Evolutionary conservation across 2,797 vertebrate species (phyloP).

Genomic region (Phylloscopus collybita): DNA sequence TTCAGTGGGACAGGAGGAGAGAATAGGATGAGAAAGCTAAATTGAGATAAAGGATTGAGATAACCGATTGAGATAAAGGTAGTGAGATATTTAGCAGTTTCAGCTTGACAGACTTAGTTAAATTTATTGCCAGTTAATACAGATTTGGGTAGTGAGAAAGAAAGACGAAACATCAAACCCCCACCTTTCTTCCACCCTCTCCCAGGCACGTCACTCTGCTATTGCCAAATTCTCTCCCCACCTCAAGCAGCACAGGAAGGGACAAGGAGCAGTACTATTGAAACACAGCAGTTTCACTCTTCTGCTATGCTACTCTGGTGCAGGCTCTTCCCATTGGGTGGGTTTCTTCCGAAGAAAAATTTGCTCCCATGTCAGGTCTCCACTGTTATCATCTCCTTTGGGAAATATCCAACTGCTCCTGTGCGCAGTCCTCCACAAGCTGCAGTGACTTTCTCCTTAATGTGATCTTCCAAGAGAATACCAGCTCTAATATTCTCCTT

Average conservation of each 20-base stretch:
- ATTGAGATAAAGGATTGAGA: background rate
- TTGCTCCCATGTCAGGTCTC: background rate
- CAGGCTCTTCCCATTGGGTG: fast-evolving
- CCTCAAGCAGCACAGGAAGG: fast-evolving
- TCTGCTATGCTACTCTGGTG: background rate
- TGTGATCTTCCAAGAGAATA: background rate
- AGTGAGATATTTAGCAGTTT: background rate
- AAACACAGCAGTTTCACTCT: background rate
- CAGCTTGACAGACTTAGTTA: background rate
- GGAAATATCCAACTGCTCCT: background rate
- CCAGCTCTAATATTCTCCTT: background rate
- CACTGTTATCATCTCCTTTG: fast-evolving
- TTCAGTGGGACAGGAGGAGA: background rate
- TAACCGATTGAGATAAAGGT: background rate
- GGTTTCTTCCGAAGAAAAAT: background rate
- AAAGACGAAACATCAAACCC: background rate
- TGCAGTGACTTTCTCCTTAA: background rate
- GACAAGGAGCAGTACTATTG: background rate
- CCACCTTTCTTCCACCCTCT: background rate
- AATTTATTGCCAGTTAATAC: background rate
- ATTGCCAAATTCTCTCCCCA: background rate
- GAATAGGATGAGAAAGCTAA: background rate
- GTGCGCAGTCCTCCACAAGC: background rate
- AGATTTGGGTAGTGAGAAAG: background rate
- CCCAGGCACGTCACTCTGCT: fast-evolving